These are phyloP conservation scores for Ammodytes dubius DNA, from an alignment of 2,113 vertebrate genomes.

Conservation along the genomic window DNA sequence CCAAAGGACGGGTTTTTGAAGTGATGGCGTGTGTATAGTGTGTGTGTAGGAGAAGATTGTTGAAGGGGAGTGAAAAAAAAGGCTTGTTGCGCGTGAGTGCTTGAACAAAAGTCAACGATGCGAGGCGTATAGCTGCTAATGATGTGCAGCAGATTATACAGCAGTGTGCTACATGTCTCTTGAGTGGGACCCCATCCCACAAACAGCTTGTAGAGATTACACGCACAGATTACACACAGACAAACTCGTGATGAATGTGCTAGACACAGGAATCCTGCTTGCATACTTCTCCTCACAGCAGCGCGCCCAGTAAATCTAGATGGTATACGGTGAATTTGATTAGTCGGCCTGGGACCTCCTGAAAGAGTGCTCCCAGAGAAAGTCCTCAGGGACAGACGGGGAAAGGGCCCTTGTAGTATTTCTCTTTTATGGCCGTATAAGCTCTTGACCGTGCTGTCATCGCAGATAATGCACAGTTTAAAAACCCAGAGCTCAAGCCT, in stretches of 20 bases:
- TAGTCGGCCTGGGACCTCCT: slow-evolving; percentile 34
- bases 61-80: not conserved
- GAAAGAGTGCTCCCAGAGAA: slow-evolving; percentile 15
- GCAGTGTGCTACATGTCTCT: not conserved
- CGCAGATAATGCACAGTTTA: slow-evolving; percentile 11
- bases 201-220: slow-evolving; percentile 55
- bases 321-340: slow-evolving; percentile 34
- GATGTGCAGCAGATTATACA: slow-evolving; percentile 23
- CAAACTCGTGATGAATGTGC: slow-evolving; percentile 33
- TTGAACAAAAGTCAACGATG: slow-evolving; percentile 37
- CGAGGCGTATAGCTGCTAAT: slow-evolving; percentile 4
- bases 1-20: slow-evolving; percentile 34
- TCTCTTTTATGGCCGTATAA: slow-evolving; percentile 29
- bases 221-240: slow-evolving; percentile 23
- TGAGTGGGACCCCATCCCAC: not conserved
- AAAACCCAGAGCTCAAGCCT: not conserved
- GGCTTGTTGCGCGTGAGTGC: not conserved
- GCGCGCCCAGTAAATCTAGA: slow-evolving; percentile 43
- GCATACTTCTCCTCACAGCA: slow-evolving; percentile 14
- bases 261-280: slow-evolving; percentile 15
- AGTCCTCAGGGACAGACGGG: slow-evolving; percentile 12
- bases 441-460: slow-evolving; percentile 28
- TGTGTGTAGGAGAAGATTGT: not conserved
- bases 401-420: slow-evolving; percentile 25
- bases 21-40: slow-evolving; percentile 10